These are phyloP conservation scores for Prinia subflava DNA, from an alignment of 2,113 vertebrate species.

Conservation along the genomic window DNA sequence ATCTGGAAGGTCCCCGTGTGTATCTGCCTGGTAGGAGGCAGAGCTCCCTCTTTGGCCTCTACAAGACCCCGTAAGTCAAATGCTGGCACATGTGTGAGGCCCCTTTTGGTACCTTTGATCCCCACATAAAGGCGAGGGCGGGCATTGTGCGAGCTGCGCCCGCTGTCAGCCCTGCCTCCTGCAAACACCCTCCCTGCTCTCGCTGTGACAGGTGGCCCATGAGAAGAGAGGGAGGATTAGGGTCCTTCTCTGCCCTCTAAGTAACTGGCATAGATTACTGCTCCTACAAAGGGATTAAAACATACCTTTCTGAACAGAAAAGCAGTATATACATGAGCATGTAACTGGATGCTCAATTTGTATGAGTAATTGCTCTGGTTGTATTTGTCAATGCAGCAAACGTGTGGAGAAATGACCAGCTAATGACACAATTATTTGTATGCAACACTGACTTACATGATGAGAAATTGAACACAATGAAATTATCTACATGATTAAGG, in stretches of 20 bases:
- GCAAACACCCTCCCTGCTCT: constrained; percentile 20
- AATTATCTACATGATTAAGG: background rate
- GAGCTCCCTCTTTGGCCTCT: constrained; percentile 8
- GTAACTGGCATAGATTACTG: constrained; percentile 48
- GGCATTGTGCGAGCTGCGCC: constrained; percentile 6
- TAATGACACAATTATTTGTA: background rate
- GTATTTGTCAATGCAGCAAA: constrained; percentile 8
- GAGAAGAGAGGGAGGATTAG: constrained; percentile 37
- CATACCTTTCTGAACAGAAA: constrained; percentile 47
- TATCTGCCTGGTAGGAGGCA: constrained; percentile 15
- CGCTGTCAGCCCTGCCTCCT: constrained; percentile 42
- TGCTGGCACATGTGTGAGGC: constrained; percentile 52
- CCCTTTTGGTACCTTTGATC: constrained; percentile 51
- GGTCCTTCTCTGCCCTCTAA: constrained; percentile 44
- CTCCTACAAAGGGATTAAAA: constrained; percentile 42
- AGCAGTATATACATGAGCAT: constrained; percentile 29
- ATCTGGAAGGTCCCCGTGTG: background rate
- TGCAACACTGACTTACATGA: background rate
- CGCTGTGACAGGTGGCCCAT: constrained; percentile 45
- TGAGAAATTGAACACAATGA: background rate
- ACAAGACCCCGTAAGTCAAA: constrained; percentile 40
- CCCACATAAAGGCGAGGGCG: constrained; percentile 19
- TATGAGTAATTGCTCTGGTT: constrained; percentile 25
- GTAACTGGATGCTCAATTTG: constrained; percentile 52
- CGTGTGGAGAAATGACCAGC: background rate